Percentiles rank a stretch among this genome's conserved stretches.
Conservation (phyloP, 53 echinoderm and acorn worm genomes). For the Glandiceps talaboti region DNA sequence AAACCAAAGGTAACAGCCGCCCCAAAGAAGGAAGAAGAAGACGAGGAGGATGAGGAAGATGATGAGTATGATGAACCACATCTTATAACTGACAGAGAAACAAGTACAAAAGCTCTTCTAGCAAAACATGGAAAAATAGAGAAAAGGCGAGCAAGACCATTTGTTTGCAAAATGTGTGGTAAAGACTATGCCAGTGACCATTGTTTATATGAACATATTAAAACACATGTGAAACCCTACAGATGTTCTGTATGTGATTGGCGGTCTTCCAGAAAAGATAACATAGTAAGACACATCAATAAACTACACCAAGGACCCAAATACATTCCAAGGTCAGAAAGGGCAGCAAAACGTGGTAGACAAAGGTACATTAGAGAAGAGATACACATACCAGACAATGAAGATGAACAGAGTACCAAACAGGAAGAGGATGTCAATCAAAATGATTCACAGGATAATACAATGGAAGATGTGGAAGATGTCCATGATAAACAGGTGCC, state of each 20-base stretch:
- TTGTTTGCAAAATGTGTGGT: slow-evolving; percentile 60
- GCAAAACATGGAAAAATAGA: neutral
- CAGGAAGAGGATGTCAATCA: slow-evolving; percentile 1
- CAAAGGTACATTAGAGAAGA: too few relatives aligned
- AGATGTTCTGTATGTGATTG: slow-evolving; percentile 73
- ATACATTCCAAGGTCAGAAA: slow-evolving; percentile 37
- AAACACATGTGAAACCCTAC: slow-evolving; percentile 92
- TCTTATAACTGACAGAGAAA: slow-evolving; percentile 43
- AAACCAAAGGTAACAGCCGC: neutral
- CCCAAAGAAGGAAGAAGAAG: too few relatives aligned
- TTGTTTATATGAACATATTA: slow-evolving; percentile 92
- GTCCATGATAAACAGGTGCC: too few relatives aligned
- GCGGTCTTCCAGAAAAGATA: slow-evolving; percentile 85
- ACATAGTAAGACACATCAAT: slow-evolving; percentile 86
- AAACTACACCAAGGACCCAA: slow-evolving; percentile 77
- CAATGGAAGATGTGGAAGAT: neutral
- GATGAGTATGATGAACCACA: too few relatives aligned
- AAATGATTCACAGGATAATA: neutral
- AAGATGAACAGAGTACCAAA: too few relatives aligned
- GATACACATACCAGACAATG: neutral
- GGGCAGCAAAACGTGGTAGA: slow-evolving; percentile 11
- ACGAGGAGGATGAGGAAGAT: too few relatives aligned
- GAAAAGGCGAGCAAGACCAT: slow-evolving; percentile 24
- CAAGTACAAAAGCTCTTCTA: slow-evolving; percentile 28
- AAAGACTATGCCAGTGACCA: slow-evolving; percentile 87